Conservation (phyloP, 2,888 invertebrate species). For the Amiota minor region DNA sequence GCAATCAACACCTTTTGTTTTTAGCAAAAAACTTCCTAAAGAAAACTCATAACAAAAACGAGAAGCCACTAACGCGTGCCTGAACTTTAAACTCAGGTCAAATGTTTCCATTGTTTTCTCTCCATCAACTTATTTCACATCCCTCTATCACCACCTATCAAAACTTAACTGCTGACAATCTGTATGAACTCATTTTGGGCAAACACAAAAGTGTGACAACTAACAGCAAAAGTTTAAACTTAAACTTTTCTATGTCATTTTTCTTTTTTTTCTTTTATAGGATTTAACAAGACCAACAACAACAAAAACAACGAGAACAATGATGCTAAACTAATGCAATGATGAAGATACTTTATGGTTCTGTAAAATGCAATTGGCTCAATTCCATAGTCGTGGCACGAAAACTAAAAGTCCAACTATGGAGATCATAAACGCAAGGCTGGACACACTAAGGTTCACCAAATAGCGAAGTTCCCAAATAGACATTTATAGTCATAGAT, state of each 20-base stretch:
- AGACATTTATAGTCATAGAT: too few relatives aligned
- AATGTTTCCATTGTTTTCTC: background rate
- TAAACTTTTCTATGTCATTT: background rate
- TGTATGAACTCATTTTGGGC: background rate
- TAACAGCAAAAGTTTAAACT: constrained; percentile 46
- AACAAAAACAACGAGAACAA: background rate
- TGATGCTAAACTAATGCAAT: background rate
- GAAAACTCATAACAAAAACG: too few relatives aligned
- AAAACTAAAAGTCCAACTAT: background rate
- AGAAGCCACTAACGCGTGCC: background rate
- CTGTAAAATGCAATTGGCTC: constrained; percentile 8
- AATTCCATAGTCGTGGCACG: constrained; percentile 4
- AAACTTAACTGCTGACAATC: too few relatives aligned
- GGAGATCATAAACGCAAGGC: background rate
- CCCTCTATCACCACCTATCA: background rate
- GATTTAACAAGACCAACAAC: background rate
- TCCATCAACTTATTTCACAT: background rate
- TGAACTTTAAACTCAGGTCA: background rate
- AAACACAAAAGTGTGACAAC: constrained; percentile 54
- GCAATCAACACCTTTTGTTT: too few relatives aligned
- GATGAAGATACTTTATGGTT: constrained; percentile 14
- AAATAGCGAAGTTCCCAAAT: too few relatives aligned
- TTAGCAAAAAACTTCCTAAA: too few relatives aligned
- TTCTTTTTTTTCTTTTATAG: too few relatives aligned
- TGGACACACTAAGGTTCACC: background rate